A percentile compares a stretch with the other conserved stretches of the same genome.
These are phyloP conservation scores for Holacanthella duospinosa DNA, from an alignment of 2,888 invertebrate species.

Conservation along the genomic window DNA sequence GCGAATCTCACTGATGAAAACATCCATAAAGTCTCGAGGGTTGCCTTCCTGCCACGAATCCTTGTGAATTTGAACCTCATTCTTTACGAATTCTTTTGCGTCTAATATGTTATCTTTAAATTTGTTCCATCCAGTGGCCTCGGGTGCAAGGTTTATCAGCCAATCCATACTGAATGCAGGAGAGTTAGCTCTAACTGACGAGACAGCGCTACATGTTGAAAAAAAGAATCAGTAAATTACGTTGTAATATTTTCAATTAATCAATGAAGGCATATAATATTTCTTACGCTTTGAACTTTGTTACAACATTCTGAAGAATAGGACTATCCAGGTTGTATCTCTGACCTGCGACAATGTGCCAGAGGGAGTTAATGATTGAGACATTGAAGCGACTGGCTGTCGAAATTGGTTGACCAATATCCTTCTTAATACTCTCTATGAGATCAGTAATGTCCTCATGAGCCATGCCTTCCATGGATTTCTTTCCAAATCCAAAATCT, in stretches of 20 bases:
- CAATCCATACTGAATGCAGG: not conserved
- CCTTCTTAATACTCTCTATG: not conserved
- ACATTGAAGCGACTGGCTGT: not conserved
- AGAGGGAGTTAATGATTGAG: not conserved
- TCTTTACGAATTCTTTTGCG: not conserved
- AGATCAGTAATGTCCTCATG: too few relatives aligned
- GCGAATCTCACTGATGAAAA: not conserved
- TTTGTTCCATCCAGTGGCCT: not conserved
- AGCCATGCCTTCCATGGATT: too few relatives aligned
- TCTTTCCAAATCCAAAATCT: too few relatives aligned
- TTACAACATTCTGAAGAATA: not conserved
- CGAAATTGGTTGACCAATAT: not conserved
- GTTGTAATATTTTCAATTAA: too few relatives aligned
- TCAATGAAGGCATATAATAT: too few relatives aligned
- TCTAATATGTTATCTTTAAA: not conserved
- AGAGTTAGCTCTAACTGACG: not conserved
- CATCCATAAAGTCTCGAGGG: too few relatives aligned
- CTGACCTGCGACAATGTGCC: not conserved
- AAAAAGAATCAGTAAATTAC: too few relatives aligned
- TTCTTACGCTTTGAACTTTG: not conserved
- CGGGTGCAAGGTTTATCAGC: not conserved
- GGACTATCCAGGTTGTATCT: not conserved
- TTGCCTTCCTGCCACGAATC: not conserved
- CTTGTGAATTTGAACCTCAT: not conserved
- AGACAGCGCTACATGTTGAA: not conserved